These are phyloP conservation scores for Pseudeuparius sepicola DNA, from an alignment of 2,888 invertebrate species.

Conservation along the genomic window DNA sequence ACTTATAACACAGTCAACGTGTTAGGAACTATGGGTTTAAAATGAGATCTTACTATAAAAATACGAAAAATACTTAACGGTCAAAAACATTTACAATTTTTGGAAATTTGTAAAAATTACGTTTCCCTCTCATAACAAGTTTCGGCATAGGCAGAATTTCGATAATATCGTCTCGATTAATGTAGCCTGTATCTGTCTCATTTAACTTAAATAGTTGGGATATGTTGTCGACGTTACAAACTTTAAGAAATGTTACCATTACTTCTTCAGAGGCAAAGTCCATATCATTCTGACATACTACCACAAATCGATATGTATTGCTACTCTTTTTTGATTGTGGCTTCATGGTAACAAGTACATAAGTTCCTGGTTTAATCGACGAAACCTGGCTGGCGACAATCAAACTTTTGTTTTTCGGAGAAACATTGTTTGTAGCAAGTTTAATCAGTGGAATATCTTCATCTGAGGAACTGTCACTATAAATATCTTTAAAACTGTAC, in stretches of 20 bases:
- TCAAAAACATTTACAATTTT: no score
- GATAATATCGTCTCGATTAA: slow-evolving; percentile 2
- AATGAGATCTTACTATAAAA: no score
- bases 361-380: slow-evolving; percentile 1
- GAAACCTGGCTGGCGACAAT: neutral
- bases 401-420: no score
- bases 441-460: neutral
- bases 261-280: neutral
- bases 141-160: slow-evolving; percentile 3
- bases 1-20: no score
- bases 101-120: no score
- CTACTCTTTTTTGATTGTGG: neutral
- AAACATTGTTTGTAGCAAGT: slow-evolving; percentile 1
- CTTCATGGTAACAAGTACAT: slow-evolving; percentile 1
- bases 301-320: slow-evolving; percentile 1
- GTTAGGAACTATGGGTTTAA: no score
- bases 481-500: slow-evolving; percentile 3
- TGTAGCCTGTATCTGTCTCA: neutral
- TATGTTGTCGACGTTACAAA: slow-evolving; percentile 1
- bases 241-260: neutral
- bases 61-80: no score
- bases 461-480: slow-evolving; percentile 2
- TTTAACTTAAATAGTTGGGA: neutral
- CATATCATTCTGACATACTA: slow-evolving; percentile 1
- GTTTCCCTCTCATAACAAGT: slow-evolving; percentile 1